phyloP scores from a whole-genome alignment of 2,797 vertebrate genomes.

The Astyanax mexicanus region DNA sequence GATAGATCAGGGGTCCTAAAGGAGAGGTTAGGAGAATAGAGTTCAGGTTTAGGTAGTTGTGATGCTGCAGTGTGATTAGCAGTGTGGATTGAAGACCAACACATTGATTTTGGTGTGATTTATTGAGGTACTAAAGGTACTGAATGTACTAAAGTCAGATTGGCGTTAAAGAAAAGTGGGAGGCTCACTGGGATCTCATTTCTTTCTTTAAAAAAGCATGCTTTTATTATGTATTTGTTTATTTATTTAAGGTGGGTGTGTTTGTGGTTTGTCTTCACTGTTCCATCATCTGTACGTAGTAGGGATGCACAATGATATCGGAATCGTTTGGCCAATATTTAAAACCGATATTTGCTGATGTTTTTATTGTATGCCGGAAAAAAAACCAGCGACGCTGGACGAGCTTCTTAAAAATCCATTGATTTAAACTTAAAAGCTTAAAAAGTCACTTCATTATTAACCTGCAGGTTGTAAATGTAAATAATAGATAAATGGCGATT shows the following conservation, averaged over 20 bases:
- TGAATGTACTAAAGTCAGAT: background rate
- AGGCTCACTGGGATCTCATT: constrained; percentile 9
- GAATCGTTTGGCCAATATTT: no score
- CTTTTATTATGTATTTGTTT: constrained; percentile 49
- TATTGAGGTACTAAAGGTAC: no score
- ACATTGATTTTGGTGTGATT: background rate
- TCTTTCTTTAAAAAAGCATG: constrained; percentile 38
- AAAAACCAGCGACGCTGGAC: no score
- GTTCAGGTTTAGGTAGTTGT: constrained; percentile 32
- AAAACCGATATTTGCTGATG: no score
- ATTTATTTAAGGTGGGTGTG: no score
- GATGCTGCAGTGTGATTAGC: constrained; percentile 40
- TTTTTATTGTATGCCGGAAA: no score
- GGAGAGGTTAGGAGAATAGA: background rate
- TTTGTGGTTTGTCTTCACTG: constrained; percentile 36
- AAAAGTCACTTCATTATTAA: no score
- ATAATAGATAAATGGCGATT: no score
- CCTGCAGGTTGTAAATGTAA: no score
- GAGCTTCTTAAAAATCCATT: no score
- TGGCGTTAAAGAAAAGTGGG: constrained; percentile 1
- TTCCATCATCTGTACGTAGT: constrained; percentile 32
- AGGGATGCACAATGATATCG: constrained; percentile 57
- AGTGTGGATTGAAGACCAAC: constrained; percentile 9
- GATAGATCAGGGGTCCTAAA: constrained; percentile 13
- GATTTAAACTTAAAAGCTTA: no score